Conservation (phyloP, 2,113 vertebrate genomes). For the Charadrius vociferus region DNA sequence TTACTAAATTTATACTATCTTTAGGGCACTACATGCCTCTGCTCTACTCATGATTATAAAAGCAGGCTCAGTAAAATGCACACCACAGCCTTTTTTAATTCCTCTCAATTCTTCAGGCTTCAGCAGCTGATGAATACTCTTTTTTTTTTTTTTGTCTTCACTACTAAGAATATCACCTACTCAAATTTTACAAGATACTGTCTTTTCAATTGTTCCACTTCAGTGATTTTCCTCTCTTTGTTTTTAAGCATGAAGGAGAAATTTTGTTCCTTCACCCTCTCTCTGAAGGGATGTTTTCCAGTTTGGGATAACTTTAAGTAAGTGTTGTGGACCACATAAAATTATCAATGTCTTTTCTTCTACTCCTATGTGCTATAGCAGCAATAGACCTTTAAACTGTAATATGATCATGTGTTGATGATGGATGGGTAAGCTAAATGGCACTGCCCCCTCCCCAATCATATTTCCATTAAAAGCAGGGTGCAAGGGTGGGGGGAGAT, state of each 20-base stretch:
- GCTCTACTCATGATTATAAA: not conserved
- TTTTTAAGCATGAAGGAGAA: not conserved
- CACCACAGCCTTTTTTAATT: not conserved
- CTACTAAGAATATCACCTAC: not conserved
- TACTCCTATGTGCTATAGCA: not conserved
- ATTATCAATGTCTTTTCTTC: not conserved
- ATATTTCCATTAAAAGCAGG: not conserved
- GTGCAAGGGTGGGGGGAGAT: not conserved
- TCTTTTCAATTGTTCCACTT: not conserved
- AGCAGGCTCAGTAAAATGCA: not conserved
- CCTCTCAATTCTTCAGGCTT: not conserved
- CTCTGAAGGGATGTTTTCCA: not conserved
- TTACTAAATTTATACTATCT: not conserved
- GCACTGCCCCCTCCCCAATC: accelerated
- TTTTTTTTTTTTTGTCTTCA: not conserved
- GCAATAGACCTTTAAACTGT: not conserved
- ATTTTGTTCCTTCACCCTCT: not conserved
- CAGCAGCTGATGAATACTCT: not conserved
- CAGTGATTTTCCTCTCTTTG: not conserved
- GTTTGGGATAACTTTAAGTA: not conserved
- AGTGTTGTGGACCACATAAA: not conserved
- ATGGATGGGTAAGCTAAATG: not conserved
- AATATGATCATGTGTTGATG: not conserved
- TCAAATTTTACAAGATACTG: not conserved
- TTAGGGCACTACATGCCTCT: not conserved